Evolutionary conservation across 2,797 vertebrate species (phyloP).

Genomic region (Thripadectes ignobilis): DNA sequence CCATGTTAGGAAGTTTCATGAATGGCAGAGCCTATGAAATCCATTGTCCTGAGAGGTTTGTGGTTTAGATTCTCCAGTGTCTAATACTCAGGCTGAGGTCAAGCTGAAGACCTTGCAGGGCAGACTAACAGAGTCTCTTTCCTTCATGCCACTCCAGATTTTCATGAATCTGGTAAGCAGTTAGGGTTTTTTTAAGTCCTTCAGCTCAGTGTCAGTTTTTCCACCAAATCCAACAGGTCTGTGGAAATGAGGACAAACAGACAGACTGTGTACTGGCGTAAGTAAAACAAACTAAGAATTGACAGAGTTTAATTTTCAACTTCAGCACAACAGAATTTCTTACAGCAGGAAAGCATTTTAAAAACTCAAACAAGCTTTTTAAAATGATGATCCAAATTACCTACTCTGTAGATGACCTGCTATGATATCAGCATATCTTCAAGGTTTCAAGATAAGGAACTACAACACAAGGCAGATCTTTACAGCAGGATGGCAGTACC

Average conservation of each 20-base stretch:
- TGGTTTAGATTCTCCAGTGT: background rate
- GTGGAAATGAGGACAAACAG: background rate
- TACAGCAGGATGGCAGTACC: slow-evolving; percentile 18
- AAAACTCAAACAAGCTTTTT: background rate
- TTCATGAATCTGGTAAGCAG: background rate
- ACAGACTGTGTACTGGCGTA: background rate
- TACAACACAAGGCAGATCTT: background rate
- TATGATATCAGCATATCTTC: background rate
- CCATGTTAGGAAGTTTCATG: accelerated
- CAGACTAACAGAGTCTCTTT: background rate
- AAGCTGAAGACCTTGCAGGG: background rate
- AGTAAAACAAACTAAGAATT: background rate
- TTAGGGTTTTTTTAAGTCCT: background rate
- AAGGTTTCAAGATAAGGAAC: slow-evolving; percentile 48
- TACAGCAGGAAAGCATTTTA: background rate
- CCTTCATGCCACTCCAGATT: background rate
- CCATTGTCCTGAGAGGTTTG: background rate
- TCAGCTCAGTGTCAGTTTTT: background rate
- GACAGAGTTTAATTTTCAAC: background rate
- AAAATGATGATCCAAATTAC: background rate
- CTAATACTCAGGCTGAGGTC: background rate
- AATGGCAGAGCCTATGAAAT: background rate
- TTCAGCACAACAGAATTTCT: background rate
- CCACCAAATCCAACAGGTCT: background rate
- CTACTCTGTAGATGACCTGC: slow-evolving; percentile 3